Evolutionary conservation across 2,888 invertebrate genomes (phyloP).

Genomic region (Tineola bisselliella): DNA sequence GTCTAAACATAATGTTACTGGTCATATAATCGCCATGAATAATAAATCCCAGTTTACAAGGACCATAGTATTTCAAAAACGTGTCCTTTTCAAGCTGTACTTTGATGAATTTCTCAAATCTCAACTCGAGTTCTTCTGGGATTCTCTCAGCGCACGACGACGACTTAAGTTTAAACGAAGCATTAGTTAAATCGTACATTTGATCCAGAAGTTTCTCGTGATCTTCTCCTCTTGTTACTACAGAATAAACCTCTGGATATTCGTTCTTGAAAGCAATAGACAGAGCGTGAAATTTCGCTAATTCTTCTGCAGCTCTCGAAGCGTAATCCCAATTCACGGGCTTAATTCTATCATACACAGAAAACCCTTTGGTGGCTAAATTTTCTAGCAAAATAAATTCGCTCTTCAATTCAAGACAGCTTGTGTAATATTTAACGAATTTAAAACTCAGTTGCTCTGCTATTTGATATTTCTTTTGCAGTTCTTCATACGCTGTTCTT

Average conservation of each 20-base stretch:
- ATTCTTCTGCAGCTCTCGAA: slow-evolving; percentile 14
- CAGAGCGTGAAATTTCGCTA: slow-evolving; percentile 18
- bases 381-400: slow-evolving; percentile 17
- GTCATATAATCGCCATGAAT: slow-evolving; percentile 17
- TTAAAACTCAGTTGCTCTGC: slow-evolving; percentile 13
- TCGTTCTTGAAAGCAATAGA: slow-evolving; percentile 15
- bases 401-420: neutral
- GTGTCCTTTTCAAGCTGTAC: slow-evolving; percentile 11
- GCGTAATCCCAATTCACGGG: slow-evolving; percentile 16
- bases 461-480: slow-evolving; percentile 14
- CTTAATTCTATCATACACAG: slow-evolving; percentile 11
- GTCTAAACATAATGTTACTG: slow-evolving; percentile 17
- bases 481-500: slow-evolving; percentile 1
- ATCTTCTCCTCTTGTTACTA: slow-evolving; percentile 16
- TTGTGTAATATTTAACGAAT: slow-evolving; percentile 15
- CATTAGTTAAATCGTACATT: neutral
- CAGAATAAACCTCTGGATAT: slow-evolving; percentile 7
- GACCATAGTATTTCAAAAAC: slow-evolving; percentile 8
- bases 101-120: slow-evolving; percentile 11
- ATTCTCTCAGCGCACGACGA: neutral
- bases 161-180: slow-evolving; percentile 11
- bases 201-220: neutral
- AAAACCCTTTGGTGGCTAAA: slow-evolving; percentile 13
- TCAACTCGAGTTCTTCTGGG: slow-evolving; percentile 9
- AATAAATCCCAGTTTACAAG: slow-evolving; percentile 6